These are phyloP conservation scores for Lithobates sylvaticus DNA, from an alignment of 2,797 vertebrate genomes.

Conservation along the genomic window DNA sequence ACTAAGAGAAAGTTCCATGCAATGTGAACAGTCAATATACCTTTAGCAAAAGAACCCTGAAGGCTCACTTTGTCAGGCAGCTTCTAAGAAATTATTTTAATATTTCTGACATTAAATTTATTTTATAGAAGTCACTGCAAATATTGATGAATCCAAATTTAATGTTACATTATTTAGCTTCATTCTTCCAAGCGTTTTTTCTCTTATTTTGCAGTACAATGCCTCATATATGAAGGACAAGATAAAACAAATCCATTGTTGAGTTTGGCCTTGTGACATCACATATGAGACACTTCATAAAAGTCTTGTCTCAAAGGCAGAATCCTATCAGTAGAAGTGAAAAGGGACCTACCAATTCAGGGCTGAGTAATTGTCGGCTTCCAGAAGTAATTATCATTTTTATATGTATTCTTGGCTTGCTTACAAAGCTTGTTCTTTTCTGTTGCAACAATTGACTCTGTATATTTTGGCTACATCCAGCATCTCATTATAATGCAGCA, in stretches of 20 bases:
- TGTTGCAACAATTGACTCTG: conserved; percentile 9
- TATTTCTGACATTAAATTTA: too few species aligned
- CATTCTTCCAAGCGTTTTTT: not conserved
- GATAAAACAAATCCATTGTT: conserved; percentile 1
- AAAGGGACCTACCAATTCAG: not conserved
- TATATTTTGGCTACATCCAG: conserved; percentile 27
- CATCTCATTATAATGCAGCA: conserved; percentile 19
- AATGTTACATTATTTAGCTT: not conserved
- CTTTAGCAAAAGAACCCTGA: too few species aligned
- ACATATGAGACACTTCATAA: not conserved
- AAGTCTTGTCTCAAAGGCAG: conserved; percentile 7
- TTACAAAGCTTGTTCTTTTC: conserved; percentile 22
- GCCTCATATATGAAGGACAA: conserved; percentile 8
- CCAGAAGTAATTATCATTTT: conserved; percentile 17
- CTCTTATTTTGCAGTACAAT: not conserved
- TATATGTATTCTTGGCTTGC: conserved; percentile 6
- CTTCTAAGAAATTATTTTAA: too few species aligned
- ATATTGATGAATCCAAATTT: not conserved
- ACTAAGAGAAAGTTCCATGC: too few species aligned
- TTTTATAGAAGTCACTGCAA: too few species aligned
- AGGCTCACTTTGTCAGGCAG: too few species aligned
- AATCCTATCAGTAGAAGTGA: conserved; percentile 12
- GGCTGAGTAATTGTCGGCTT: not conserved
- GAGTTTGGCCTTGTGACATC: conserved; percentile 1
- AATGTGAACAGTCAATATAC: too few species aligned